phyloP scores from a whole-genome alignment of 2,888 invertebrate genomes.

The Amphipoea lucens region DNA sequence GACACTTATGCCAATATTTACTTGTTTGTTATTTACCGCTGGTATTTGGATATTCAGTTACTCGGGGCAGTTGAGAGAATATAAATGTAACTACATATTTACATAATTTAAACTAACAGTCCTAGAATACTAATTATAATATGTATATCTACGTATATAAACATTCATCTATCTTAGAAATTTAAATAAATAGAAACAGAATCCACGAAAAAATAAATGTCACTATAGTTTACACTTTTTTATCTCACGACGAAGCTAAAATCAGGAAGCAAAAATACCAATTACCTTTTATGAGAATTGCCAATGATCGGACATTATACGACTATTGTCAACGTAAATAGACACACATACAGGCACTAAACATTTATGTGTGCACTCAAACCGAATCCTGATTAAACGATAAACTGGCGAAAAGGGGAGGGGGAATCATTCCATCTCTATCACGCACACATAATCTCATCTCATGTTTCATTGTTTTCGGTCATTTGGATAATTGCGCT shows the following conservation, averaged over 20 bases:
- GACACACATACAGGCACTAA: conserved; percentile 60
- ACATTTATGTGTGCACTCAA: conserved; percentile 61
- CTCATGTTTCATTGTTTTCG: conserved; percentile 52
- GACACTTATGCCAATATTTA: conserved; percentile 26
- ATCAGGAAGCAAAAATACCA: conserved; percentile 55
- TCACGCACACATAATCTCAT: conserved; percentile 35
- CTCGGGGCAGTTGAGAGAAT: neutral
- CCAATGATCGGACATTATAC: conserved; percentile 56
- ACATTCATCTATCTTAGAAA: neutral
- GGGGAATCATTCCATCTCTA: conserved; percentile 18
- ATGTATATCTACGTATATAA: neutral
- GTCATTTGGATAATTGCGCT: conserved; percentile 51
- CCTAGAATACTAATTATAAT: neutral
- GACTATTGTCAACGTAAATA: conserved; percentile 60
- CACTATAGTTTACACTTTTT: conserved; percentile 2
- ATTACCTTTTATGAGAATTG: conserved; percentile 56
- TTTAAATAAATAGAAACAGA: neutral
- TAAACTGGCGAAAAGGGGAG: conserved; percentile 40
- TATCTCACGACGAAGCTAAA: conserved; percentile 13
- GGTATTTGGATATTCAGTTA: conserved; percentile 6
- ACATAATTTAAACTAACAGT: neutral
- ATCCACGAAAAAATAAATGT: neutral
- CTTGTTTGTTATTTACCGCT: neutral
- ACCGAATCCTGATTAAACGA: conserved; percentile 58
- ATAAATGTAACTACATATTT: neutral